phyloP scores from a whole-genome alignment of 35 echinoderm and acorn worm genomes.

The Ptychodera flava region DNA sequence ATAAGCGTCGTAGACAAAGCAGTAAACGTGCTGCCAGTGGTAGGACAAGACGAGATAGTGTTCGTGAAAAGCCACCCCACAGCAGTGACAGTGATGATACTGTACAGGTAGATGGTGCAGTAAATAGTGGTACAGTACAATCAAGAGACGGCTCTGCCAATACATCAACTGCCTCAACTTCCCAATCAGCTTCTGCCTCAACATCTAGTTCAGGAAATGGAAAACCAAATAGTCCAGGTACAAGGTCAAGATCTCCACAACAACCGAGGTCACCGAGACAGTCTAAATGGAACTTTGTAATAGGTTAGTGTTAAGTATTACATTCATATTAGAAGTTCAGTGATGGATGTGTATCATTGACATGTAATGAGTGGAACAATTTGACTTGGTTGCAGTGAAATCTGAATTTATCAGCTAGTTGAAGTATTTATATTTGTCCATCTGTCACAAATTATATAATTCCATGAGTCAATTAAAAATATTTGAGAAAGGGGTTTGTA shows the following conservation, averaged over 20 bases:
- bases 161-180: background rate
- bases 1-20: constrained; percentile 3
- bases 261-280: constrained; percentile 17
- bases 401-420: too few species aligned
- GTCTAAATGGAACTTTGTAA: constrained; percentile 45
- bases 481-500: too few species aligned
- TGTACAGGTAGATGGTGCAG: constrained; percentile 29
- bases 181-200: background rate
- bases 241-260: background rate
- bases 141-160: background rate
- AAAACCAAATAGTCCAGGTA: background rate
- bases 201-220: background rate
- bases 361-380: too few species aligned
- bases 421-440: too few species aligned
- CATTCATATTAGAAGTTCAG: background rate
- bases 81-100: constrained; percentile 92
- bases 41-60: background rate
- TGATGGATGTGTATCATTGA: too few species aligned
- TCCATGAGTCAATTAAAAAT: too few species aligned
- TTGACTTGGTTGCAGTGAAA: too few species aligned
- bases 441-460: too few species aligned
- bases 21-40: background rate
- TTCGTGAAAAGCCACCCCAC: constrained; percentile 28
- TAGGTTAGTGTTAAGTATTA: constrained; percentile 26
- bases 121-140: background rate